Evolutionary conservation across 64 coral and sea anemone species (phyloP).

Genomic region (Stylophora pistillata): DNA sequence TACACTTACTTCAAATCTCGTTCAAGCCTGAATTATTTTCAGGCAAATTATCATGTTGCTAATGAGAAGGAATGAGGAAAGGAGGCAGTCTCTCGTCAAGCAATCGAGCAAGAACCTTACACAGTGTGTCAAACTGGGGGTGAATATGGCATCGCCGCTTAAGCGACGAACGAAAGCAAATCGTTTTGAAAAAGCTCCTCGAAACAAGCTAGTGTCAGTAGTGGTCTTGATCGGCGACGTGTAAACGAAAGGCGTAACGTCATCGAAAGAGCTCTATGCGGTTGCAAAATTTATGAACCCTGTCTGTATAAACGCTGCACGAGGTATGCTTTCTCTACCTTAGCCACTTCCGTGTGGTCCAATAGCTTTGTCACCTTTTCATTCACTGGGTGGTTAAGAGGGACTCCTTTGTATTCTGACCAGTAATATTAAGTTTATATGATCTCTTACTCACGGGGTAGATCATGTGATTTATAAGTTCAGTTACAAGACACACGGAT

Average conservation of each 20-base stretch:
- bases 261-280: conserved; percentile 39
- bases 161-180: conserved; percentile 37
- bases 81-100: too few species aligned
- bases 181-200: conserved; percentile 35
- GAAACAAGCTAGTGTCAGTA: not conserved
- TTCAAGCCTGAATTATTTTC: too few species aligned
- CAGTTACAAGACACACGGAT: conserved; percentile 50
- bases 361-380: conserved; percentile 49
- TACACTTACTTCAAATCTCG: too few species aligned
- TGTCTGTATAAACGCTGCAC: conserved; percentile 46
- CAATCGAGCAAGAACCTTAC: not conserved
- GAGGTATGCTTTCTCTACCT: conserved; percentile 37
- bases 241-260: conserved; percentile 8
- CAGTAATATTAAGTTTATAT: conserved; percentile 8
- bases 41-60: too few species aligned
- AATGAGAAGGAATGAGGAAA: too few species aligned
- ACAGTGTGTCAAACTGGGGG: not conserved
- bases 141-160: not conserved
- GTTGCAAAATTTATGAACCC: conserved; percentile 41
- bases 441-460: conserved; percentile 25
- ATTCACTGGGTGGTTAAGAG: not conserved
- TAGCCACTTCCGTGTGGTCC: not conserved
- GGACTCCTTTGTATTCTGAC: conserved; percentile 13
- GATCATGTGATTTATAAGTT: conserved; percentile 46
- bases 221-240: not conserved